Base-by-base conservation (phyloP, 2,888 invertebrate species). In the Drosophila nr. medialis region DNA sequence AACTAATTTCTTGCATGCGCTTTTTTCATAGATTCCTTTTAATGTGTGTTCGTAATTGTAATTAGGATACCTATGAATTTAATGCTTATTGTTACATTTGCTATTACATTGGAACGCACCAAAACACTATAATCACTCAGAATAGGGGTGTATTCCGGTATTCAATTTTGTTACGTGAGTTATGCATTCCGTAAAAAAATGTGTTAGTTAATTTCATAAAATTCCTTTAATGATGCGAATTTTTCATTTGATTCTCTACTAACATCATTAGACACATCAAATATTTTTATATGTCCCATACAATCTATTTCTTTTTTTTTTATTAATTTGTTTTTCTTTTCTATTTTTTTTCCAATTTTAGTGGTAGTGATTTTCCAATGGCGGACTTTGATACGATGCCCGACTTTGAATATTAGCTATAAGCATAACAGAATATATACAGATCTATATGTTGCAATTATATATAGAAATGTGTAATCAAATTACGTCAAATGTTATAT, bases 321-420 rank as follows among this genome's bases (percentile, higher is more conserved):
- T 54, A 79, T 79, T 81, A 72, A 73, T 75, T 72, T 64, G 58
- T 67, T 72, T 62, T 61, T 65, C 51, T 72, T 76, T 72, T 75
- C 24, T 65, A 50, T 54, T 58, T 72, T 48, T 72, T 42, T 15
- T 49, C 69, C 66, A 61, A 59, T 74, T 80, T 79, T 77, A 91
- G 90, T 82, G 87, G 80, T 81, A 87, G 70, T 81, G 90, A 90
- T 81, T 91, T 89, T 77, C 80, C 73, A 70, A 87, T 90, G 77
- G 18, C 86, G 86, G 90, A 91, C 77, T 91, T 91, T 71, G 90
- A 91, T 50, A 67, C 86, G 77, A 89, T 89, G 72, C 69, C 66
- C 65, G 75, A 66, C 72, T 86, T 85, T 83, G 74, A 76, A 58
- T 86, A 86, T 77, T 72, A 83, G 65, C 65, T 79, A 68, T 75